Evolutionary conservation across 2,797 vertebrate species (phyloP).

Genomic region (Fundulus diaphanus): DNA sequence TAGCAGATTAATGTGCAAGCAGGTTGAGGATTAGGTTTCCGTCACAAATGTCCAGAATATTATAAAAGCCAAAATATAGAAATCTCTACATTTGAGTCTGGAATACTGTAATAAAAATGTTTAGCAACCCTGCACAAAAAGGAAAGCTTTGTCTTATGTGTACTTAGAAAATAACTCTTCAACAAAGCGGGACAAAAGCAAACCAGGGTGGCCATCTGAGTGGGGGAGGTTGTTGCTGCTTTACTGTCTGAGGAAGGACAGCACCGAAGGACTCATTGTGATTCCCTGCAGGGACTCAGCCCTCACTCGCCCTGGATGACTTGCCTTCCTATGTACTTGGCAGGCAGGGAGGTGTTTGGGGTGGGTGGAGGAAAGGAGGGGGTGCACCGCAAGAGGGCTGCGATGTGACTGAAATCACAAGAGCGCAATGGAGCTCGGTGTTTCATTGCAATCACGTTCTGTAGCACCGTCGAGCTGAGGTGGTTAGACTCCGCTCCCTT

Average conservation of each 20-base stretch:
- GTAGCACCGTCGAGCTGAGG: constrained; percentile 53
- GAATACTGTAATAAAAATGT: constrained; percentile 10
- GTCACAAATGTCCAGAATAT: neutral
- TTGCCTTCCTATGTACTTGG: constrained; percentile 78
- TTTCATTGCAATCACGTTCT: constrained; percentile 72
- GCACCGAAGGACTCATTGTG: constrained; percentile 73
- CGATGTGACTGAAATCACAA: constrained; percentile 83
- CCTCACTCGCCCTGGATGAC: constrained; percentile 72
- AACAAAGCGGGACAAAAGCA: constrained; percentile 11
- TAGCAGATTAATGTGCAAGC: too few relatives aligned
- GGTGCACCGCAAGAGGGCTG: constrained; percentile 66
- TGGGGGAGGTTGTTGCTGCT: constrained; percentile 44
- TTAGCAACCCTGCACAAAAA: constrained; percentile 6
- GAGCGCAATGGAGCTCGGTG: constrained; percentile 58
- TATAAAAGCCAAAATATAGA: neutral
- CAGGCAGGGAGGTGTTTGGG: constrained; percentile 73
- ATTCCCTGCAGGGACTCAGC: constrained; percentile 77
- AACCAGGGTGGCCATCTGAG: constrained; percentile 24
- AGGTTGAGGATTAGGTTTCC: neutral
- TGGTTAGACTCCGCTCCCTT: constrained; percentile 44
- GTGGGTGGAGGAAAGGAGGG: constrained; percentile 45
- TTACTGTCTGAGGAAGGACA: constrained; percentile 62
- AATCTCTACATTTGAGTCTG: neutral
- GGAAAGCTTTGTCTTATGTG: neutral
- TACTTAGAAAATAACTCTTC: constrained; percentile 18